Base-by-base conservation (phyloP, 2,888 invertebrate genomes). In the Zhengitettix transpicula region DNA sequence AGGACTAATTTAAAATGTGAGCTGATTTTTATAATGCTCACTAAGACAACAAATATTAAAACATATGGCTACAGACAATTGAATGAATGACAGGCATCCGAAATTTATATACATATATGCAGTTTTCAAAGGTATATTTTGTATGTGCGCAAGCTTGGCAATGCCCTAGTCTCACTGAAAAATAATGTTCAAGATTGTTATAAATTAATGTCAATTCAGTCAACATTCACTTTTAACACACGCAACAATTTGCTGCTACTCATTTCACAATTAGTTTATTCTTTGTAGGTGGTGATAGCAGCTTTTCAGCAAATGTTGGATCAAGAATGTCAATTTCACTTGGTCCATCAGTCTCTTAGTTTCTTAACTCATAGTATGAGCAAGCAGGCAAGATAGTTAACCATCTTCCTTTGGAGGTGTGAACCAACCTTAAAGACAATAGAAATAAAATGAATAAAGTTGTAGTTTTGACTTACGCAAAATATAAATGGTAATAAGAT, bases 331-430 rank as follows among this genome's bases (percentile, higher is more conserved):
- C 12, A 47, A 14, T 47, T 47, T 47, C 12, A 12, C n/a, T 47
- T n/a, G n/a, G 47, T 47, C n/a, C 47, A 47, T 47, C 47, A 47
- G 47, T 47, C 47, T 47, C 47, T 47, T 47, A 14, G n/a, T 12
- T 47, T 2, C 28, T 28, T 28, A 14, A 14, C 47, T 14, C 47
- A 12, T 47, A 12, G 5, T 47, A 12, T 14, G 47, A 14, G 12
- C 47, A 47, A n/a, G 47, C 5, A 47, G 47, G n/a, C n/a, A 47
- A 47, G n/a, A 12, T 47, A 14, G 47, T 87, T 89, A 90, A 79
- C 90, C 90, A 76, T 90, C 90, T 79, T 89, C 90, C 74, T 90
- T 90, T 42, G 90, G 90, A 59, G 90, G 90, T 69, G 90, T 90
- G 74, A 89, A 90, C 90, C 90, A 90, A 67, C 90, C 90, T 90